phyloP scores from a whole-genome alignment of 1,140 invertebrate genomes.

The Hermetia illucens region DNA sequence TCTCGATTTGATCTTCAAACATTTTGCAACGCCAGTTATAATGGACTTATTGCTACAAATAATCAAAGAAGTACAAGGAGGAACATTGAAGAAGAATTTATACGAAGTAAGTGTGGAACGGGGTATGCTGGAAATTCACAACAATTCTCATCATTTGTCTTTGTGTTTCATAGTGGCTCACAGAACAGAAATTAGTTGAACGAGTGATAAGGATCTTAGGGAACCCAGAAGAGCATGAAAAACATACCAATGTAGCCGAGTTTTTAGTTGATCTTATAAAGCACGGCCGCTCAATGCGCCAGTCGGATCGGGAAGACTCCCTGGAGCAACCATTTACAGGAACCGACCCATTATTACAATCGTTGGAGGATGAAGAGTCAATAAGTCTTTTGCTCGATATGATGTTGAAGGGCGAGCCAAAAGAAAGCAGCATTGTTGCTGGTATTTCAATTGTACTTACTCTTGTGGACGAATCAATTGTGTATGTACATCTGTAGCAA shows the following conservation, averaged over 20 bases:
- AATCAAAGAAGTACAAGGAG: conserved; percentile 69
- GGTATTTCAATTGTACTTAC: conserved; percentile 65
- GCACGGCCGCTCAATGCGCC: conserved; percentile 49
- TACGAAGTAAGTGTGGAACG: conserved; percentile 54
- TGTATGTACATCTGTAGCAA: not conserved
- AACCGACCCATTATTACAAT: conserved; percentile 24
- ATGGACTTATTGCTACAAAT: conserved; percentile 86
- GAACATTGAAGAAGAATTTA: conserved; percentile 62
- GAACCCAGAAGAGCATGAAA: conserved; percentile 52
- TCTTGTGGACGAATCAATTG: conserved; percentile 37
- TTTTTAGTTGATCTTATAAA: conserved; percentile 69
- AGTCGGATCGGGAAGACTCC: conserved; percentile 37
- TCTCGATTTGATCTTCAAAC: conserved; percentile 69
- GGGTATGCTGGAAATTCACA: conserved; percentile 1
- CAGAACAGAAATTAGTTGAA: conserved; percentile 72
- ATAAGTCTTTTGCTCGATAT: conserved; percentile 46
- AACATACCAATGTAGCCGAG: conserved; percentile 68
- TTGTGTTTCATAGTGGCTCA: conserved; percentile 63
- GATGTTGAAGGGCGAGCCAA: conserved; percentile 50
- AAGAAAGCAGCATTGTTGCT: conserved; percentile 62
- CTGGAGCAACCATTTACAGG: conserved; percentile 25
- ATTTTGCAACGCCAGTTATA: conserved; percentile 87
- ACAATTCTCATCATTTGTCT: conserved; percentile 6
- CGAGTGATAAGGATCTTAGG: conserved; percentile 67
- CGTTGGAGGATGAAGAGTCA: conserved; percentile 23